Evolutionary conservation across 64 coral and sea anemone genomes (phyloP), one percentile per base, ranked within the genome.

Genomic region (Platygyra sinensis): DNA sequence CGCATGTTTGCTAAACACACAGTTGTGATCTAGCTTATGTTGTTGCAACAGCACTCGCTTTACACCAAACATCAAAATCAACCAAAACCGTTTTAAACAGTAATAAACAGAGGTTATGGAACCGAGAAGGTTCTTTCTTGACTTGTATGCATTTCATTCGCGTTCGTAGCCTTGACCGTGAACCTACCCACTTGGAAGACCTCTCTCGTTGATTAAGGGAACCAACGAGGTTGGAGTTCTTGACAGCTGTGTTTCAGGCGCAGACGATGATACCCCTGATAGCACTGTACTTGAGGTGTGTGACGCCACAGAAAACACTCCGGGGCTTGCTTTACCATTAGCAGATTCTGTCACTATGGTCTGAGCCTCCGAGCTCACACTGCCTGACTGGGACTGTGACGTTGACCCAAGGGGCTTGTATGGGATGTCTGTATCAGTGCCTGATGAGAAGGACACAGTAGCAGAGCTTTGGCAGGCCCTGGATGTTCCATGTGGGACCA

Each of bases 111-210:
- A 7, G 42, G 42, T 46, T 46, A 46, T 46, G 42, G 42, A 46
- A 5, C 42, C 42, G 42, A 46, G 42, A 6, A 46, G 7, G 42
- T 46, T 46, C 5, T 4, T 46, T 46, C 3, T 46, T n/a, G n/a
- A n/a, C n/a, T n/a, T 46, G 42, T 46, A 8, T 46, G 42, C 7
- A 5, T 46, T 46, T 46, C 6, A 5, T 46, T 46, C 42, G 42
- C 42, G 4, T 46, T 46, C 42, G 4, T 46, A 5, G 42, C 42
- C 3, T 46, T 46, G 42, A 46, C 42, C 42, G 5, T 46, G 5
- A 22, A 72, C 95, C 77, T 91, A 97, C 95, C 95, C 95, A 88
- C 95, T 97, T 8, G 95, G 95, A 4, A 94, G 88, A 72, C 95
- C 95, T 62, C 95, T 93, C 82, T 97, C 95, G 63, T 97, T 97